A percentile compares a stretch with the other conserved stretches of the same genome.
phyloP scores from a whole-genome alignment of 2,113 vertebrate genomes.

The Corynorhinus townsendii region DNA sequence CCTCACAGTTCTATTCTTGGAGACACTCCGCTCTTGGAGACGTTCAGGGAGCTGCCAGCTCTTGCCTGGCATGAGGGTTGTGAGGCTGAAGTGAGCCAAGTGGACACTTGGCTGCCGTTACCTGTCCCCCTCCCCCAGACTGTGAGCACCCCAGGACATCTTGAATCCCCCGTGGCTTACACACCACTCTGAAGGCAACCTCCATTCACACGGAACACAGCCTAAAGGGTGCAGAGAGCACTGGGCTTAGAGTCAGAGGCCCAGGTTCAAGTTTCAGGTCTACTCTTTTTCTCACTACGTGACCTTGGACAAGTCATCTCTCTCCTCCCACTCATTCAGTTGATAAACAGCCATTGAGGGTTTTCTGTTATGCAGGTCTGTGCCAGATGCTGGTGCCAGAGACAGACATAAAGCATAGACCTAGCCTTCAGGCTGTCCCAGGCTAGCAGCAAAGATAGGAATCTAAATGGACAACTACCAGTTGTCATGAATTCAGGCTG shows the following conservation, averaged over 20 bases:
- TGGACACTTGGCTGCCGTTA: neutral
- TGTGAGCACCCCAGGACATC: neutral
- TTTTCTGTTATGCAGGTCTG: neutral
- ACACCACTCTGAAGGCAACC: neutral
- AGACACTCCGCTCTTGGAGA: rapidly evolving
- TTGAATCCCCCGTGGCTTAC: neutral
- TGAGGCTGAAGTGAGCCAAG: neutral
- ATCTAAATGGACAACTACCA: no score
- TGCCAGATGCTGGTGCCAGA: neutral
- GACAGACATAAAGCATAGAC: neutral
- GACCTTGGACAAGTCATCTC: neutral
- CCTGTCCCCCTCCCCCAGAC: neutral
- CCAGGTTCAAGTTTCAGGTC: neutral
- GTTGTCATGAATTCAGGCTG: neutral
- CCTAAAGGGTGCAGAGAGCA: neutral
- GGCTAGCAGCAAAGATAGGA: neutral
- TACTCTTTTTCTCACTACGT: neutral
- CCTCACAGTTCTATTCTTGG: rapidly evolving
- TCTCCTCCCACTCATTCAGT: neutral
- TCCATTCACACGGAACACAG: neutral
- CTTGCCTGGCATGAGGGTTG: neutral
- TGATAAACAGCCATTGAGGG: neutral
- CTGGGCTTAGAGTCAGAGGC: neutral
- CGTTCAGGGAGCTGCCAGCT: neutral
- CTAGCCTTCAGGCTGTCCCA: neutral